phyloP scores from a whole-genome alignment of 1,140 invertebrate genomes.

The Leptopilina clavipes region DNA sequence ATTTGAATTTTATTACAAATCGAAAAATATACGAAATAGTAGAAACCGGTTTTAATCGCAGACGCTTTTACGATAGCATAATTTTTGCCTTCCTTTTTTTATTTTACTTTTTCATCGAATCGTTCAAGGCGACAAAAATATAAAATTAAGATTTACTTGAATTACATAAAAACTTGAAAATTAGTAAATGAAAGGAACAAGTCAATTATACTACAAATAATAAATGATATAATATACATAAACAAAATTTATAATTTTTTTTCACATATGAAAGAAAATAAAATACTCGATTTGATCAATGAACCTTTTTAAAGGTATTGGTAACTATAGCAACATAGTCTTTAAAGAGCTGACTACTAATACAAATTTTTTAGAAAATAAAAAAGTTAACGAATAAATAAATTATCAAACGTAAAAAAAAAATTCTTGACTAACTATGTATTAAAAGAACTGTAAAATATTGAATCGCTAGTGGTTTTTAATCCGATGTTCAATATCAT shows the following conservation, averaged over 20 bases:
- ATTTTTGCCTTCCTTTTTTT: background rate
- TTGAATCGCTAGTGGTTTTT: too few relatives aligned
- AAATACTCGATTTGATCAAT: background rate
- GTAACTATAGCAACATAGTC: constrained; percentile 29
- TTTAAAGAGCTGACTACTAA: background rate
- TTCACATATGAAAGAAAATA: too few relatives aligned
- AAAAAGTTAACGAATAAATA: background rate
- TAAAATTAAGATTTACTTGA: constrained; percentile 2
- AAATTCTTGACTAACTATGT: background rate
- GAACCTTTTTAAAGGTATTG: background rate
- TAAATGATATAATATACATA: too few relatives aligned
- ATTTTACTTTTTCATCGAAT: background rate
- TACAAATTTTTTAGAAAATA: background rate
- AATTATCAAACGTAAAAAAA: background rate
- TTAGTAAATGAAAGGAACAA: background rate
- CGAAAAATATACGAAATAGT: background rate
- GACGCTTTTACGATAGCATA: background rate
- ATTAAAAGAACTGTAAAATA: too few relatives aligned
- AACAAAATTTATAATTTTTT: too few relatives aligned
- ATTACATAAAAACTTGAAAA: background rate
- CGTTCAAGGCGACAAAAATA: background rate
- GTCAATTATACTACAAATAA: too few relatives aligned
- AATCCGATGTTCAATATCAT: too few relatives aligned
- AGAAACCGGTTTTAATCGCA: constrained; percentile 15
- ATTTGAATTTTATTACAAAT: background rate